These are phyloP conservation scores for Scaptomyza parva DNA, from an alignment of 2,888 invertebrate species.

Conservation along the genomic window DNA sequence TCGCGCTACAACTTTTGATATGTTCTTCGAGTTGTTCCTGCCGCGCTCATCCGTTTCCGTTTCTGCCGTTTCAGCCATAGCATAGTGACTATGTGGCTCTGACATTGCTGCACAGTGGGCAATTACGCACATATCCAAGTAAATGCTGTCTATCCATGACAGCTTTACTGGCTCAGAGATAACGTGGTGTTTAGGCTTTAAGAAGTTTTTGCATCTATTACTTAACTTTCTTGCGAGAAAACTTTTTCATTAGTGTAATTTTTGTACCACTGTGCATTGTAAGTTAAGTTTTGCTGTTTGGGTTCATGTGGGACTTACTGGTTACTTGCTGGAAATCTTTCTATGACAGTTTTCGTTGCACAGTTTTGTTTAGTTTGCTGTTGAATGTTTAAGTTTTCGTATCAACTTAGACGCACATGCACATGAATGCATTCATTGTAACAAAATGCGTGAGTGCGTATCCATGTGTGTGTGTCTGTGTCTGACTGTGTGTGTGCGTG, in stretches of 20 bases:
- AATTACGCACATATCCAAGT: not conserved
- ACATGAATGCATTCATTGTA: constrained; percentile 62
- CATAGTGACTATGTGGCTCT: constrained; percentile 17
- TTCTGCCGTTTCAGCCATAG: constrained; percentile 10
- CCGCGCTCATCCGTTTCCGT: constrained; percentile 69
- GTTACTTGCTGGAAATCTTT: constrained; percentile 74
- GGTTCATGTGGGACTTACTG: constrained; percentile 63
- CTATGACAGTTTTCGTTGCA: constrained; percentile 72
- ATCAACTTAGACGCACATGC: constrained; percentile 70
- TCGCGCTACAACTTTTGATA: constrained; percentile 78
- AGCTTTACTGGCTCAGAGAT: not conserved
- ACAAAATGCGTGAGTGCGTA: constrained; percentile 16
- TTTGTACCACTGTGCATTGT: constrained; percentile 52
- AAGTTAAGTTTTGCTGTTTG: constrained; percentile 61
- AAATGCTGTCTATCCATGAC: constrained; percentile 1
- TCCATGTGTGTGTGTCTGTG: constrained; percentile 8
- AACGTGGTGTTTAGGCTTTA: not conserved
- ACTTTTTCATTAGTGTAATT: constrained; percentile 1
- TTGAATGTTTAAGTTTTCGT: constrained; percentile 76
- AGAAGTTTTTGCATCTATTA: not conserved
- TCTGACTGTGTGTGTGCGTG: not conserved
- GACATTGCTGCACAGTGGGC: constrained; percentile 42
- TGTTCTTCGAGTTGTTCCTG: constrained; percentile 71
- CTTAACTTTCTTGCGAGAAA: too few relatives aligned
- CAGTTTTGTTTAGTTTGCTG: constrained; percentile 75